Percentiles rank a stretch among this genome's conserved stretches.
These are phyloP conservation scores for Pedetes capensis DNA, from an alignment of 2,113 vertebrate genomes.

Conservation along the genomic window DNA sequence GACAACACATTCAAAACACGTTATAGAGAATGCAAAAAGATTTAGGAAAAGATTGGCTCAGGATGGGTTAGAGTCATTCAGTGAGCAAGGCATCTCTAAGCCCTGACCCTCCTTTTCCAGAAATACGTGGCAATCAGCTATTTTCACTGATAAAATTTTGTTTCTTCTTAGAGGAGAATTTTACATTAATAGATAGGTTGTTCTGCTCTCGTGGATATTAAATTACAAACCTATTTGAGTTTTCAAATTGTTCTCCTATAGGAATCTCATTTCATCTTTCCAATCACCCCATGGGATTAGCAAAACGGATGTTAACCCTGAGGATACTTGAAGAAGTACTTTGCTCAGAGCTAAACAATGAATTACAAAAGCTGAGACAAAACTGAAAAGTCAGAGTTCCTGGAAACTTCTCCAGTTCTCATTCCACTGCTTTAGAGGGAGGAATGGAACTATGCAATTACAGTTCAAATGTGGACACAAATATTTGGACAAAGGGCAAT, in stretches of 20 bases:
- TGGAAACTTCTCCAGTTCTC: not conserved
- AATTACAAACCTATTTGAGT: conserved; percentile 22
- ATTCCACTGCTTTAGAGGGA: not conserved
- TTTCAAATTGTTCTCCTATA: not conserved
- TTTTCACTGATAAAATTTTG: not conserved
- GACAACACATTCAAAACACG: no score
- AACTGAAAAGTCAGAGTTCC: not conserved
- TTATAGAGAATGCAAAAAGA: not conserved
- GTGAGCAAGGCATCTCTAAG: not conserved
- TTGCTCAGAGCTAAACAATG: not conserved
- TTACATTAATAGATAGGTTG: not conserved
- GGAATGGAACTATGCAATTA: not conserved
- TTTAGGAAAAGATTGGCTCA: not conserved
- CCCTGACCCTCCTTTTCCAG: not conserved
- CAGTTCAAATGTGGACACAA: not conserved
- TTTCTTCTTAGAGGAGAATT: not conserved
- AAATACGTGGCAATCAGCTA: not conserved
- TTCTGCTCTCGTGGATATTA: not conserved
- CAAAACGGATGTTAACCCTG: not conserved
- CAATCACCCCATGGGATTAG: not conserved
- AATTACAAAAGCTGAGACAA: not conserved
- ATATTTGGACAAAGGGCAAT: not conserved
- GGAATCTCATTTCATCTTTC: conserved; percentile 4
- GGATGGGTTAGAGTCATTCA: not conserved
- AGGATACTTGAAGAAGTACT: not conserved